Percentiles rank a stretch among this genome's conserved stretches.
phyloP scores from a whole-genome alignment of 2,888 invertebrate genomes.

The Hypolimnas misippus region DNA sequence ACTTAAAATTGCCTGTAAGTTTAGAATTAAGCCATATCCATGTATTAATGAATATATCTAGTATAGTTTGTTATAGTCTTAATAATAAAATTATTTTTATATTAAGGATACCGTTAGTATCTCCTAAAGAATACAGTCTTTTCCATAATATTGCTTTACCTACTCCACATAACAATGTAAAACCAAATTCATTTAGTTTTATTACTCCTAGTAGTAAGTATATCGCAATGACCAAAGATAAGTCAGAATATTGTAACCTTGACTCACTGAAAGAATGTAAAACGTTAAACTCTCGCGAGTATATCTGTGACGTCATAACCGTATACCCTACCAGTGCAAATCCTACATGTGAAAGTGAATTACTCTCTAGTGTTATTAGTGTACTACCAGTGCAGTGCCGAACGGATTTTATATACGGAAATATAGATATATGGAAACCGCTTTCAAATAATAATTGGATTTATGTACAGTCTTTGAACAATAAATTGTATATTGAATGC shows the following conservation, averaged over 20 bases:
- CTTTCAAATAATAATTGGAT: no score
- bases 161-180: slow-evolving; percentile 27
- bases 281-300: no score
- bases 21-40: slow-evolving; percentile 31
- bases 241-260: slow-evolving; percentile 32
- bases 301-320: no score
- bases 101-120: slow-evolving; percentile 26
- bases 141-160: slow-evolving; percentile 39
- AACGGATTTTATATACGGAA: no score
- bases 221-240: slow-evolving; percentile 39
- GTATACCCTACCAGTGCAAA: no score
- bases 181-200: slow-evolving; percentile 35
- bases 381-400: no score
- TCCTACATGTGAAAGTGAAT: no score
- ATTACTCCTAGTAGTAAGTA: slow-evolving; percentile 36
- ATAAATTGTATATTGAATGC: no score
- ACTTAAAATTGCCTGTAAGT: slow-evolving; percentile 32
- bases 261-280: no score
- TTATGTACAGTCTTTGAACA: no score
- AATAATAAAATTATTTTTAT: slow-evolving; percentile 33
- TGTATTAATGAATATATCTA: slow-evolving; percentile 35
- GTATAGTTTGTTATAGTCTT: slow-evolving; percentile 35
- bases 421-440: no score
- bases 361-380: no score
- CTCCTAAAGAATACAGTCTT: slow-evolving; percentile 19